Conservation (phyloP, 2,113 vertebrate genomes). For the Vireo altiloquus region DNA sequence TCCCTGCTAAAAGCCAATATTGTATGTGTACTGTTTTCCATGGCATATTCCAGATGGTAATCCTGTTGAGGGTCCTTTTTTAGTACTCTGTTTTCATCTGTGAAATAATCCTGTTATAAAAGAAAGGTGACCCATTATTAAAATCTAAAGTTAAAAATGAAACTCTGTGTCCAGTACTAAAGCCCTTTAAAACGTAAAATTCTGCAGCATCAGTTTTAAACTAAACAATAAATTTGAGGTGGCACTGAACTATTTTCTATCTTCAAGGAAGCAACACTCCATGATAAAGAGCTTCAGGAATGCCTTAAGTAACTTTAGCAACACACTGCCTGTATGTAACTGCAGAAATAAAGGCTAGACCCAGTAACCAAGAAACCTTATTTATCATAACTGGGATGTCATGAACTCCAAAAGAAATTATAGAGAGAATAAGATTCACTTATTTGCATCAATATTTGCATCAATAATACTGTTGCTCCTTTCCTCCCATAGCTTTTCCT, state of each 20-base stretch:
- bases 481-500: neutral
- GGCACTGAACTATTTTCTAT: neutral
- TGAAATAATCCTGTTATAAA: conserved; percentile 82
- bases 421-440: neutral
- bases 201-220: neutral
- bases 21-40: conserved; percentile 86
- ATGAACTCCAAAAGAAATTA: neutral
- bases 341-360: neutral
- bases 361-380: neutral
- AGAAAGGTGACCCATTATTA: neutral
- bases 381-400: neutral
- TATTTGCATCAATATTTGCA: neutral
- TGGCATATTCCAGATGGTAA: conserved; percentile 82
- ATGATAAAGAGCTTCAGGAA: neutral
- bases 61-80: conserved; percentile 80
- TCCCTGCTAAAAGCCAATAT: conserved; percentile 80
- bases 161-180: neutral
- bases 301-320: neutral
- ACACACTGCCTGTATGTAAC: accelerated
- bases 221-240: neutral
- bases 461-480: neutral
- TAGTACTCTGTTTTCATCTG: conserved; percentile 78
- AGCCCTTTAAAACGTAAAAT: neutral
- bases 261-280: neutral
- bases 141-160: neutral